Percentiles rank a stretch among this genome's conserved stretches.
Conservation (phyloP, 2,888 invertebrate species). For the Spatulosminthurus flaviceps region DNA sequence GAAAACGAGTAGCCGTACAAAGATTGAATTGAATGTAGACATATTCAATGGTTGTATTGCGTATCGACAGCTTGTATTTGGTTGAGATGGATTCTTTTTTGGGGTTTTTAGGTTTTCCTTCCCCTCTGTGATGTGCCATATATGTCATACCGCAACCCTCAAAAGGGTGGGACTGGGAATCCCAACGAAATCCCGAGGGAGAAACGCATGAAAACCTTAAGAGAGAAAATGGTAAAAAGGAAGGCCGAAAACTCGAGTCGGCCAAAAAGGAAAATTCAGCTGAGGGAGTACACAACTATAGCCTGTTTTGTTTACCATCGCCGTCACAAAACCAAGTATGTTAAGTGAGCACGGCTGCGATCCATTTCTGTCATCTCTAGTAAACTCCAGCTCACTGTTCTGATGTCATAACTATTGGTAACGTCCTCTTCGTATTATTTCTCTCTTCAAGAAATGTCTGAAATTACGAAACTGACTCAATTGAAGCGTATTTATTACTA, state of each 20-base stretch:
- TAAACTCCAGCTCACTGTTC: no score
- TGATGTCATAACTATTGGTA: no score
- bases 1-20: neutral
- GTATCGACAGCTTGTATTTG: constrained; percentile 37
- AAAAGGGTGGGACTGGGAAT: constrained; percentile 52
- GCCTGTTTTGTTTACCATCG: neutral
- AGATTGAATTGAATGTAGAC: constrained; percentile 16
- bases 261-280: constrained; percentile 23
- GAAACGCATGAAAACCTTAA: constrained; percentile 5
- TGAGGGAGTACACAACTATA: neutral
- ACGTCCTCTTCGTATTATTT: no score
- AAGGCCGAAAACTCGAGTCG: neutral
- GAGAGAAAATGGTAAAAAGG: neutral
- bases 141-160: constrained; percentile 56
- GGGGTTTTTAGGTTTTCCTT: constrained; percentile 53
- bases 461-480: no score
- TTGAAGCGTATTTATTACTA: no score
- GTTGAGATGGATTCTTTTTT: constrained; percentile 49
- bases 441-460: no score
- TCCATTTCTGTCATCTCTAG: no score
- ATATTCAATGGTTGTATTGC: constrained; percentile 32
- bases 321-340: neutral
- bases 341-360: no score
- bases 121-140: constrained; percentile 44
- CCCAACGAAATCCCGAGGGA: constrained; percentile 47